Conservation (phyloP, 2,888 invertebrate genomes). For the Agriopis aurantiaria region DNA sequence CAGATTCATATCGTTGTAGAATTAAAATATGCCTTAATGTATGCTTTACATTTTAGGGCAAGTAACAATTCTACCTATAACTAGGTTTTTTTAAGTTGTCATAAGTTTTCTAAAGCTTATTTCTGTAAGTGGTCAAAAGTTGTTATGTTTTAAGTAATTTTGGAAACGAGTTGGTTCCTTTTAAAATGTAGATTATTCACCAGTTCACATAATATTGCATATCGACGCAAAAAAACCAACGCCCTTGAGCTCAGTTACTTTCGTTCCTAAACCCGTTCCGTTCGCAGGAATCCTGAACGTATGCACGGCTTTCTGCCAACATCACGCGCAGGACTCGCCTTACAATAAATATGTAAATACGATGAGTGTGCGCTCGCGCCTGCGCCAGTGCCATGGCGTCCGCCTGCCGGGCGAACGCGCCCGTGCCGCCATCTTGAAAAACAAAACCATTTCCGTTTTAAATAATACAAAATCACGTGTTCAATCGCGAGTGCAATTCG, state of each 20-base stretch:
- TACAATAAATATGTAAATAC: slow-evolving; percentile 76
- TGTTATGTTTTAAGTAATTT: no score
- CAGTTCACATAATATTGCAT: not conserved
- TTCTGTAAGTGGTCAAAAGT: no score
- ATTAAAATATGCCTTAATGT: no score
- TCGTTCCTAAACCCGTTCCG: slow-evolving; percentile 45
- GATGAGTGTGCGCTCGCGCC: slow-evolving; percentile 57
- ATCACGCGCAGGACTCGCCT: slow-evolving; percentile 65
- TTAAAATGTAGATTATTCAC: no score
- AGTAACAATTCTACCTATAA: no score
- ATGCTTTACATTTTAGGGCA: no score
- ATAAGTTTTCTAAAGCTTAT: no score
- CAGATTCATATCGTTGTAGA: no score
- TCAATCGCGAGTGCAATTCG: slow-evolving; percentile 21
- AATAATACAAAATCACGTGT: slow-evolving; percentile 28
- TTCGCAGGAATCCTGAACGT: slow-evolving; percentile 45
- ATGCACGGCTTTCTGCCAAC: slow-evolving; percentile 46
- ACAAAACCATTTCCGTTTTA: slow-evolving; percentile 33
- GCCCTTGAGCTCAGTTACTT: slow-evolving; percentile 48
- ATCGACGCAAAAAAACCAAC: slow-evolving; percentile 32
- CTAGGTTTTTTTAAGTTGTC: no score
- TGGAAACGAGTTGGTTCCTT: no score
- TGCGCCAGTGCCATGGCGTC: slow-evolving; percentile 80
- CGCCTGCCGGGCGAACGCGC: slow-evolving; percentile 71
- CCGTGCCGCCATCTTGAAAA: slow-evolving; percentile 59